Percentiles rank a stretch among this genome's conserved stretches.
Conservation (phyloP, 2,797 vertebrate genomes). For the Syngnathus acus region DNA sequence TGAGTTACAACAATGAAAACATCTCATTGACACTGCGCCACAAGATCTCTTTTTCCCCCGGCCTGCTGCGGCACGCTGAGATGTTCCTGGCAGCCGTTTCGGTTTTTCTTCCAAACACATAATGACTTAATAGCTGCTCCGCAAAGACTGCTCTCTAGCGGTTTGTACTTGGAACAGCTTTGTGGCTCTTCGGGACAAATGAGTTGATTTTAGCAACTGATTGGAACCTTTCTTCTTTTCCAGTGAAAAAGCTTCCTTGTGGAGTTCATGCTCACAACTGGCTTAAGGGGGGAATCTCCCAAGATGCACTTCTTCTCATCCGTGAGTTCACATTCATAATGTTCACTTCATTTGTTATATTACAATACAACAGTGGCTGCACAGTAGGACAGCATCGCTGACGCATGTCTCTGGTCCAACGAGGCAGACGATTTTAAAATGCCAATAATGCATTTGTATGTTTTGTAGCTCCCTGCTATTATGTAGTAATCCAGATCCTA, state of each 20-base stretch:
- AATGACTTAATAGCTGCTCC: constrained; percentile 4
- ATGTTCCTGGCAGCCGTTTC: constrained; percentile 41
- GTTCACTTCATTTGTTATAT: neutral
- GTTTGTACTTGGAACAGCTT: constrained; percentile 39
- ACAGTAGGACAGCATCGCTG: too few species aligned
- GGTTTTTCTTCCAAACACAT: neutral
- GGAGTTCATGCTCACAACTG: neutral
- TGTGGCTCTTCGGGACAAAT: neutral
- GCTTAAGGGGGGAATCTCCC: neutral
- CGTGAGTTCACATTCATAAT: neutral
- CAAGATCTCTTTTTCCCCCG: constrained; percentile 32
- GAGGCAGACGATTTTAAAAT: too few species aligned
- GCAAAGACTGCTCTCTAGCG: constrained; percentile 66
- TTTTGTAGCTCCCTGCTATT: neutral
- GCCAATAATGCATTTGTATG: too few species aligned
- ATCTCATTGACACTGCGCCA: constrained; percentile 34
- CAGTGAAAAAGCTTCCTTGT: neutral
- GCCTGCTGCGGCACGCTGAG: neutral
- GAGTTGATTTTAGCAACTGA: constrained; percentile 7
- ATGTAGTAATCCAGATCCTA: neutral
- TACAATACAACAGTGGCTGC: too few species aligned
- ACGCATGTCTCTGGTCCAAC: too few species aligned
- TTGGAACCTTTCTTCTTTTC: constrained; percentile 1
- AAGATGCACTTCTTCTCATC: neutral
- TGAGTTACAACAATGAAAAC: constrained; percentile 48